Conservation (phyloP, 1,140 invertebrate genomes). For the Antheraea pernyi region DNA sequence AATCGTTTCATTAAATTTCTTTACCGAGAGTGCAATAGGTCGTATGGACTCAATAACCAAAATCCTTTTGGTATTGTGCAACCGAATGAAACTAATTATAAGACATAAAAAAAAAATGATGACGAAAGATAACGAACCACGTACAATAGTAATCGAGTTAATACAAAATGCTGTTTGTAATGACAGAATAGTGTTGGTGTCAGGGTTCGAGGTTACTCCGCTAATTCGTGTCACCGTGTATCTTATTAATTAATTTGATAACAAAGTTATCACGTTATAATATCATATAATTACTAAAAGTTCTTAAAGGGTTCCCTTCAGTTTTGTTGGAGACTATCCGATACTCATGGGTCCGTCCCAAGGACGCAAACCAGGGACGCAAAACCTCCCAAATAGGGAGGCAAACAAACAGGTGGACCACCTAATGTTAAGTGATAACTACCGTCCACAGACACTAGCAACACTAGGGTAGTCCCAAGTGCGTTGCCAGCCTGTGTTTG, state of each 20-base stretch:
- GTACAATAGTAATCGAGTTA: background rate
- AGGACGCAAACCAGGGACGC: no score
- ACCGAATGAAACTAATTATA: background rate
- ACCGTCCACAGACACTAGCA: no score
- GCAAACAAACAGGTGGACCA: no score
- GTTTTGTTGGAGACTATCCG: no score
- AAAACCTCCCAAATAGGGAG: no score
- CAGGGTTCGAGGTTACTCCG: background rate
- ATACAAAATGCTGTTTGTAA: background rate
- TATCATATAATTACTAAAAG: no score
- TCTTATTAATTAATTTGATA: background rate
- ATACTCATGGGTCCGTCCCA: no score
- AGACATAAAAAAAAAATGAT: background rate
- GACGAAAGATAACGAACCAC: background rate
- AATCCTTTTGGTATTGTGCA: constrained; percentile 1
- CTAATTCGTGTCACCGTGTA: background rate
- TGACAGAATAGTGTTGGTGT: background rate
- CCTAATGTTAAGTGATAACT: no score
- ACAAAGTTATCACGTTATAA: background rate
- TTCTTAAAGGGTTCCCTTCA: no score
- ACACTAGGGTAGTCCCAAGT: no score
- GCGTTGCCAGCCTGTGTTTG: no score
- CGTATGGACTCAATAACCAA: background rate
- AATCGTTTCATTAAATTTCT: constrained; percentile 1
- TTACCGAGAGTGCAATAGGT: background rate